phyloP scores from a whole-genome alignment of 2,888 invertebrate species.

The Romanomermis culicivorax region DNA sequence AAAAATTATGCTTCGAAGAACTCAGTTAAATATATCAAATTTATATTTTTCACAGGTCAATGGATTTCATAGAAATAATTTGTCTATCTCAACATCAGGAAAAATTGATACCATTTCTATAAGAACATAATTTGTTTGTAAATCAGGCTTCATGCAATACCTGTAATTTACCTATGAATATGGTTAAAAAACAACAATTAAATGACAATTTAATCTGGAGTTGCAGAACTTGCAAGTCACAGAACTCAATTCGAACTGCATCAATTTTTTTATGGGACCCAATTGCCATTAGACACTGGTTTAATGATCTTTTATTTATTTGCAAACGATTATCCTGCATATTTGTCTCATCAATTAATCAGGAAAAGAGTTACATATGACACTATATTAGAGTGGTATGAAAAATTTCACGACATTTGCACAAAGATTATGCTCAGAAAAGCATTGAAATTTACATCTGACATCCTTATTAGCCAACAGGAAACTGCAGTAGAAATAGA shows the following conservation, averaged over 20 bases:
- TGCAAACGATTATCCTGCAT: neutral
- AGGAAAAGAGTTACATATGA: neutral
- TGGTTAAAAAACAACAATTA: neutral
- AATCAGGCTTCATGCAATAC: neutral
- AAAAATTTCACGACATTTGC: neutral
- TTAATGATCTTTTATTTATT: neutral
- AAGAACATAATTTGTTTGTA: no score
- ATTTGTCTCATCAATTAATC: neutral
- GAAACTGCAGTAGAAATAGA: constrained; percentile 4
- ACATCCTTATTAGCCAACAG: neutral
- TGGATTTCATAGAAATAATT: no score
- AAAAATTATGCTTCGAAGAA: no score
- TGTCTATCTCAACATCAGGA: no score
- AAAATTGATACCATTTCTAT: no score
- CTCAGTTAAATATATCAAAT: no score
- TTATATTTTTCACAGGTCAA: no score
- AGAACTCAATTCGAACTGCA: no score
- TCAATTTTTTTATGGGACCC: no score
- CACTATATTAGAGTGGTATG: neutral
- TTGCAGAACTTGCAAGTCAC: neutral
- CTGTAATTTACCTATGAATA: neutral
- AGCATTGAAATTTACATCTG: no score
- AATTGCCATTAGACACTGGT: neutral
- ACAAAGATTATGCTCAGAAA: neutral
- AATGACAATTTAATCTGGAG: neutral